Evolutionary conservation across 2,113 vertebrate species (phyloP).

Genomic region (Origma solitaria): DNA sequence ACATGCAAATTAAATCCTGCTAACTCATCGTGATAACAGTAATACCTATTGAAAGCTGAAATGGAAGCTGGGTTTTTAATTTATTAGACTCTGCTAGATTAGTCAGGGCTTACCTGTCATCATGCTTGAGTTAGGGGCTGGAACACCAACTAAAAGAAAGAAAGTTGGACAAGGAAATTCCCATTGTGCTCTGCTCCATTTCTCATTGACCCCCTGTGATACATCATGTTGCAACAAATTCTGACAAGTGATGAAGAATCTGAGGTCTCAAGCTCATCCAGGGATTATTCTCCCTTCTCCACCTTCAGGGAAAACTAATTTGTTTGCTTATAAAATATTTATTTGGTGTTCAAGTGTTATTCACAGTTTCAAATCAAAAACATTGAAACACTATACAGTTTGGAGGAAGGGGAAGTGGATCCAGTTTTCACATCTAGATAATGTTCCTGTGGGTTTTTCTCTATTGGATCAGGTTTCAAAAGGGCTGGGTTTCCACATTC

Average conservation of each 20-base stretch:
- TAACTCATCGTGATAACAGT: background rate
- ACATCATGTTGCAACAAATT: background rate
- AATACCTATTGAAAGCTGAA: background rate
- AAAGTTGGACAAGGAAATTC: background rate
- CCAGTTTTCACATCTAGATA: background rate
- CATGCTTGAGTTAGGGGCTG: background rate
- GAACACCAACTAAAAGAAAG: background rate
- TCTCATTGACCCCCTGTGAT: background rate
- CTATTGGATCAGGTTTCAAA: background rate
- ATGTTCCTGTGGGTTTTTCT: background rate
- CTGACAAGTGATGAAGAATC: background rate
- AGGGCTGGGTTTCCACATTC: background rate
- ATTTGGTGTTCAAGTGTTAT: background rate
- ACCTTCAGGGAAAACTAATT: background rate
- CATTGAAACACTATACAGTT: background rate
- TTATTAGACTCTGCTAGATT: background rate
- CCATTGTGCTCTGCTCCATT: background rate
- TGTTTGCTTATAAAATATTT: conserved; percentile 3
- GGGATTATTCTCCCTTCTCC: background rate
- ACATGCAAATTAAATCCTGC: background rate
- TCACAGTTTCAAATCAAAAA: background rate
- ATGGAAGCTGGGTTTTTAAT: background rate
- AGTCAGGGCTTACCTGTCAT: background rate
- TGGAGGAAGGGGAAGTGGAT: background rate
- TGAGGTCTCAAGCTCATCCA: background rate